Percentiles rank a stretch among this genome's conserved stretches.
These are phyloP conservation scores for Oophaga pumilio DNA, from an alignment of 2,113 vertebrate species.

Conservation along the genomic window DNA sequence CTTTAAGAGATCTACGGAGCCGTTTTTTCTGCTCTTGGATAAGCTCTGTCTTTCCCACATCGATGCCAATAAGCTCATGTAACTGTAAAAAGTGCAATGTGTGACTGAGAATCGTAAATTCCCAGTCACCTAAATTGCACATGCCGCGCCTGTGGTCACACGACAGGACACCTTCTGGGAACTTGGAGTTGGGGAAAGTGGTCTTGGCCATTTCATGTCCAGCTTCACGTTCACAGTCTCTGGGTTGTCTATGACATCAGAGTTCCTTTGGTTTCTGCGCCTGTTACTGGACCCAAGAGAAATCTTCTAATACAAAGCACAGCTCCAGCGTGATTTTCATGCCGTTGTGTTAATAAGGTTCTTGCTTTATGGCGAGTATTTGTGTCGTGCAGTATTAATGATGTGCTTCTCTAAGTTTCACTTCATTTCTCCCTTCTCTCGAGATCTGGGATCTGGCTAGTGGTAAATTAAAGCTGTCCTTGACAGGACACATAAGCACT, in stretches of 20 bases:
- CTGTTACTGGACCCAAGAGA: background rate
- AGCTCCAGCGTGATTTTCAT: background rate
- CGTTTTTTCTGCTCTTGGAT: too few species aligned
- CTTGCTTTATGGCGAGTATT: constrained; percentile 12
- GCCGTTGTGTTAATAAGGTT: constrained; percentile 34
- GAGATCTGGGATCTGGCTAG: constrained; percentile 98
- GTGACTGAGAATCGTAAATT: too few species aligned
- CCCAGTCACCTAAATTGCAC: too few species aligned
- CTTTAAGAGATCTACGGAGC: too few species aligned
- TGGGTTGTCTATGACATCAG: background rate
- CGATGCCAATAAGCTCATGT: too few species aligned
- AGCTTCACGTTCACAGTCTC: background rate
- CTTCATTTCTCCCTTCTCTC: background rate
- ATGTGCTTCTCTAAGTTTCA: constrained; percentile 8
- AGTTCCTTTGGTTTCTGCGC: background rate
- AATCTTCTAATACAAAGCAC: background rate
- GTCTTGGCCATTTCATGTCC: background rate
- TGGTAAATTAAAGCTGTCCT: constrained; percentile 91
- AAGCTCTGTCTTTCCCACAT: too few species aligned
- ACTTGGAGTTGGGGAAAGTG: background rate
- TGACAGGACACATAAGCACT: constrained; percentile 97
- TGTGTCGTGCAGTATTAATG: constrained; percentile 3
- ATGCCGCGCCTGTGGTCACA: too few species aligned
- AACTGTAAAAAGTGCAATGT: too few species aligned
- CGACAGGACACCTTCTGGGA: background rate